These are phyloP conservation scores for Prochilodus magdalenae DNA, from an alignment of 2,113 vertebrate genomes.

Conservation along the genomic window DNA sequence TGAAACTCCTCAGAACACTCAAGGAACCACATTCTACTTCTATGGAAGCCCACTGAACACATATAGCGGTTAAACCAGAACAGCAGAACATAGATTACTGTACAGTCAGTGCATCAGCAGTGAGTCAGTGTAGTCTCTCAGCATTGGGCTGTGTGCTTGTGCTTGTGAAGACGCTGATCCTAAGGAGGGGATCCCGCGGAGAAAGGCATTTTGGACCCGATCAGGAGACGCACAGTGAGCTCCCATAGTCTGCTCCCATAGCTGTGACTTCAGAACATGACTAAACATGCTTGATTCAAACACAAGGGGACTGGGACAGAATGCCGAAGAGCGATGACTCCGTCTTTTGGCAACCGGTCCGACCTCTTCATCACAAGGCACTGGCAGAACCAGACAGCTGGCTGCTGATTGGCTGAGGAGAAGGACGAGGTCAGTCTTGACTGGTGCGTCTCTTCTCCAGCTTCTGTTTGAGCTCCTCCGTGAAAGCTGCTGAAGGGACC, in stretches of 20 bases:
- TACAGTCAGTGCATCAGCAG: constrained; percentile 23
- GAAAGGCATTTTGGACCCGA: background rate
- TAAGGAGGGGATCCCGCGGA: background rate
- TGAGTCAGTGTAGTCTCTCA: constrained; percentile 3
- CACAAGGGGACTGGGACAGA: background rate
- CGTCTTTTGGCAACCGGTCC: background rate
- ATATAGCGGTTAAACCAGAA: background rate
- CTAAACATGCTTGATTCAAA: background rate
- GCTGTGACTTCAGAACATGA: background rate
- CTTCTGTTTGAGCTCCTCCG: constrained; percentile 79
- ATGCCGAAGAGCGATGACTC: constrained; percentile 5
- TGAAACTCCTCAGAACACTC: background rate
- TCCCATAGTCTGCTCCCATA: background rate
- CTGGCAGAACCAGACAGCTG: constrained; percentile 64
- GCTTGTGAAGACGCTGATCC: constrained; percentile 9
- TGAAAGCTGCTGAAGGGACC: constrained; percentile 66
- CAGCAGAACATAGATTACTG: constrained; percentile 2
- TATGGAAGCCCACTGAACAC: constrained; percentile 10
- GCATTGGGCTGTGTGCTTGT: constrained; percentile 18
- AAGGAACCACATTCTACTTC: background rate
- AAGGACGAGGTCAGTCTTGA: constrained; percentile 68
- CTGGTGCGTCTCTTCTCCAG: constrained; percentile 77
- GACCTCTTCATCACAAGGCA: constrained; percentile 67
- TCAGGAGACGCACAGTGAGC: background rate
- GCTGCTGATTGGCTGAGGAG: constrained; percentile 29